Conservation (phyloP, 2,888 invertebrate species). For the Apamea anceps region DNA sequence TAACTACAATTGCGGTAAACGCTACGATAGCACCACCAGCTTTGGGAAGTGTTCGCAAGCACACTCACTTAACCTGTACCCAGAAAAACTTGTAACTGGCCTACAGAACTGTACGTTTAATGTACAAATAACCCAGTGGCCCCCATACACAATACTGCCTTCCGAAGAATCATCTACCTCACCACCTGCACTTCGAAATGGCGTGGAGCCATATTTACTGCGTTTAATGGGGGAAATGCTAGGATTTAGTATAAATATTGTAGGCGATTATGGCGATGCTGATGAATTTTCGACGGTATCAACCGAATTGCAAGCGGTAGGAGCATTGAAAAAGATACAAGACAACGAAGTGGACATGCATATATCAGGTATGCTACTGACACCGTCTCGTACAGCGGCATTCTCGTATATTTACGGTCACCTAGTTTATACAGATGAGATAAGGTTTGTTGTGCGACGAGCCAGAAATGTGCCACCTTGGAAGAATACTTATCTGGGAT, state of each 20-base stretch:
- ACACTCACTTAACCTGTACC: slow-evolving; percentile 63
- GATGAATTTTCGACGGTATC: slow-evolving; percentile 70
- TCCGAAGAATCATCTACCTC: slow-evolving; percentile 17
- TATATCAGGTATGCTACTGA: slow-evolving; percentile 52
- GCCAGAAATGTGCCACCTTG: slow-evolving; percentile 46
- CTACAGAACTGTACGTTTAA: slow-evolving; percentile 76
- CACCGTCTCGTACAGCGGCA: slow-evolving; percentile 48
- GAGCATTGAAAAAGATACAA: slow-evolving; percentile 61
- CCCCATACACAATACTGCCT: slow-evolving; percentile 67
- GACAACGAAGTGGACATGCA: slow-evolving; percentile 52
- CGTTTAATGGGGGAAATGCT: slow-evolving; percentile 71
- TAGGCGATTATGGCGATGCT: slow-evolving; percentile 59
- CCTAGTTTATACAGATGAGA: slow-evolving; percentile 53
- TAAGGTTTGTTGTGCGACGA: slow-evolving; percentile 52
- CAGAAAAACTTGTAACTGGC: slow-evolving; percentile 70
- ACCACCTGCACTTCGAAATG: slow-evolving; percentile 45
- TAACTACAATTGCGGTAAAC: slow-evolving; percentile 78
- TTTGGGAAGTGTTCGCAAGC: slow-evolving; percentile 73
- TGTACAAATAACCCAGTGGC: slow-evolving; percentile 72
- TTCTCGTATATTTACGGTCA: slow-evolving; percentile 52
- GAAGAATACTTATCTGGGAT: slow-evolving; percentile 65
- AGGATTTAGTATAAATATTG: slow-evolving; percentile 74
- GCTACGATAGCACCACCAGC: slow-evolving; percentile 70
- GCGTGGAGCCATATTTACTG: slow-evolving; percentile 72
- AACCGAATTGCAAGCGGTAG: slow-evolving; percentile 68